These are phyloP conservation scores for Anthoptus insignis DNA, from an alignment of 2,888 invertebrate species.

Conservation along the genomic window DNA sequence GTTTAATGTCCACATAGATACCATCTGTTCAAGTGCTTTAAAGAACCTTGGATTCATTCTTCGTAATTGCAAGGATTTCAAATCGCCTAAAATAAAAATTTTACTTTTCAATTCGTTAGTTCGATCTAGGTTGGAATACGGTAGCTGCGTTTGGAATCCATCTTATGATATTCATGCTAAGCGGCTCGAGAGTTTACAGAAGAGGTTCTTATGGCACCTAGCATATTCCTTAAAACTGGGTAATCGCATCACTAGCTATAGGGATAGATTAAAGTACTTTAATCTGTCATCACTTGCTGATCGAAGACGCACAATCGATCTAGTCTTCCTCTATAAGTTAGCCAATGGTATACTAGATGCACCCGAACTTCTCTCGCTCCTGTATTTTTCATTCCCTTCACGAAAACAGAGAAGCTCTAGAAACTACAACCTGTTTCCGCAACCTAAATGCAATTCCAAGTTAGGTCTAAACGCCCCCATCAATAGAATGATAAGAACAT, in stretches of 20 bases:
- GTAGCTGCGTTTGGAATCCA: background rate
- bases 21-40: background rate
- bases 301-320: background rate
- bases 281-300: background rate
- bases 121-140: background rate
- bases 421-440: too few species aligned
- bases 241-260: background rate
- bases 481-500: background rate
- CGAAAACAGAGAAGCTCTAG: too few species aligned
- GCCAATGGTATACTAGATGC: background rate
- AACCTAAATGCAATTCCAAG: too few species aligned
- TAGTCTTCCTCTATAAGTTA: background rate
- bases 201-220: background rate
- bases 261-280: background rate
- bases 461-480: too few species aligned
- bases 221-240: background rate
- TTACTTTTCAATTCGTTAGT: background rate
- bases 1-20: background rate
- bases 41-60: background rate
- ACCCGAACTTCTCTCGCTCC: too few species aligned
- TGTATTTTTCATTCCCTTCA: too few species aligned
- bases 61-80: background rate
- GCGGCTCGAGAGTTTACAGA: background rate
- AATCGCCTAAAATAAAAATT: background rate
- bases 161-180: background rate